These are phyloP conservation scores for Nomada fucata DNA, from an alignment of 2,888 invertebrate species.

Conservation along the genomic window DNA sequence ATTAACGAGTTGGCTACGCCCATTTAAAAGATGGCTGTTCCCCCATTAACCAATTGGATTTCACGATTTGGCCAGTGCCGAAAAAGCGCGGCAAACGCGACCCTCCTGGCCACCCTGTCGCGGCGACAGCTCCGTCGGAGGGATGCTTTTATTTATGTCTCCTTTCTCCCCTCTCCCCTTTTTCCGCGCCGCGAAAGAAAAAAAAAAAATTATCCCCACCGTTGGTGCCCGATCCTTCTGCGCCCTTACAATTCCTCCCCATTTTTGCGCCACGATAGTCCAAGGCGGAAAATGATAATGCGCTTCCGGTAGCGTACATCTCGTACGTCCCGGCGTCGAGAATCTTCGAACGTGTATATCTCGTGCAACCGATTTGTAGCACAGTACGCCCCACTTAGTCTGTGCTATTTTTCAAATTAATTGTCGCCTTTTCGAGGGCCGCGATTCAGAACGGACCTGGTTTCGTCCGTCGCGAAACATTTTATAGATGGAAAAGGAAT, in stretches of 20 bases:
- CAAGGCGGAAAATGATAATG: conserved; percentile 52
- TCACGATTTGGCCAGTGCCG: conserved; percentile 71
- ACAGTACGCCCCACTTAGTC: neutral
- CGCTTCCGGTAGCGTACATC: conserved; percentile 50
- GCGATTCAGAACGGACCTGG: no score
- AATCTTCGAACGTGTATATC: neutral
- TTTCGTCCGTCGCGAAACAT: no score
- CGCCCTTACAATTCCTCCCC: conserved; percentile 28
- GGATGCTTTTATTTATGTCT: conserved; percentile 71
- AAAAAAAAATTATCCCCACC: conserved; percentile 58
- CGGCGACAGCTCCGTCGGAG: conserved; percentile 44
- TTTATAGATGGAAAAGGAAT: no score
- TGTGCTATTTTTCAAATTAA: neutral
- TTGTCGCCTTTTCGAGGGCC: no score
- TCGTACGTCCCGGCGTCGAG: neutral
- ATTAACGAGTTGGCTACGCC: conserved; percentile 78
- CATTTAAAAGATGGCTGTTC: conserved; percentile 80
- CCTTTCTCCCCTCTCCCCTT: conserved; percentile 51
- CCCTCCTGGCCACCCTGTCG: conserved; percentile 57
- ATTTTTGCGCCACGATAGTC: conserved; percentile 57
- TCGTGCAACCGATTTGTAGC: neutral
- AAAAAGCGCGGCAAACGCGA: conserved; percentile 77
- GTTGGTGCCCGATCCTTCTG: conserved; percentile 6
- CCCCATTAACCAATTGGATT: conserved; percentile 78
- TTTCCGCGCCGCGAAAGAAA: conserved; percentile 34